Evolutionary conservation across 2,797 vertebrate species (phyloP), one percentile per base, ranked within the genome.

Genomic region (Lithobates sylvaticus): DNA sequence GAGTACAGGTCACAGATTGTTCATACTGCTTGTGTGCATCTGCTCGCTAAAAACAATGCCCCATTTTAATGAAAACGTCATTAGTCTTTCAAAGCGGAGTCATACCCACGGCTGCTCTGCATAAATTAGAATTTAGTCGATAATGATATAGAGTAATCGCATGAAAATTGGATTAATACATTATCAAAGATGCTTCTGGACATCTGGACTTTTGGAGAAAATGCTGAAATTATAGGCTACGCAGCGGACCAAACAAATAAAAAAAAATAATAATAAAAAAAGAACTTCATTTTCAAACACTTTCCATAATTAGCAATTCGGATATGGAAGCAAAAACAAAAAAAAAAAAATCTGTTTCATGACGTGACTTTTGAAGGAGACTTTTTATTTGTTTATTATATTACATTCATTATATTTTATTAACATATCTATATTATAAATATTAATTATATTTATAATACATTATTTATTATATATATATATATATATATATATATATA

Each of bases 351-450:
- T 91, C 92, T 91, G 90, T 92, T 91, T 92, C 92, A 91, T 54
- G 88, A 89, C 90, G 91, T 89, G 92, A 91, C 92, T 91, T 91
- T 93, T 91, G 91, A 93, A 94, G 92, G 92, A 92, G 92, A 94
- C 92, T 91, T 89, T 21, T 90, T 89, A 89, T 90, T 93, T 39
- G 9, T 39, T 39, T 39, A 39, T 39, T 39, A 39, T 39, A 10
- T 39, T 39, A 39, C 1, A 39, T 39, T 39, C 9, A 39, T 39
- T 10, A 39, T 10, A 39, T 39, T 39, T 10, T 39, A 39, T 9
- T 39, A 39, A 39, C 7, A 8, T 39, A 39, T 6, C 7, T 39
- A 39, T 6, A 39, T 39, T 36, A 36, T 5, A 36, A 36, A 3
- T 4, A 36, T 3, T 36, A 5, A 36, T 36, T 36, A 36, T 36